A percentile compares a stretch with the other conserved stretches of the same genome.
These are phyloP conservation scores for Phalera bucephala DNA, from an alignment of 2,888 invertebrate genomes.

Conservation along the genomic window DNA sequence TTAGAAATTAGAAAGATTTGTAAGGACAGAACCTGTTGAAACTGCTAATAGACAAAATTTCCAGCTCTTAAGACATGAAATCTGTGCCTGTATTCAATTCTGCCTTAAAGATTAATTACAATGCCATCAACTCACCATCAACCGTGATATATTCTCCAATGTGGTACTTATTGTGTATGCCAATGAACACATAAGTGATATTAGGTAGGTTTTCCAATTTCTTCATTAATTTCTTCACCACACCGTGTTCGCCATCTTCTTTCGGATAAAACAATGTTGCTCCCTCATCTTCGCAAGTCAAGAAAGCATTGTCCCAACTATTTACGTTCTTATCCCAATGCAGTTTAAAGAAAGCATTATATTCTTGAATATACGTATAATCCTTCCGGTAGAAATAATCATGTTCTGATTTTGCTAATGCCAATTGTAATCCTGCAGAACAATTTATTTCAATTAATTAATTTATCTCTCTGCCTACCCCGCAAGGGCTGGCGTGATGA, in stretches of 20 bases:
- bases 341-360: not conserved
- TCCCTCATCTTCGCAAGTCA: not conserved
- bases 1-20: too few species aligned
- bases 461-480: too few species aligned
- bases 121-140: conserved; percentile 2
- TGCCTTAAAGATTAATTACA: too few species aligned
- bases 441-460: too few species aligned
- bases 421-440: not conserved
- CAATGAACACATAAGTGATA: not conserved
- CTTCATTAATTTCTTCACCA: not conserved
- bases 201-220: not conserved
- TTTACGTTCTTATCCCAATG: not conserved
- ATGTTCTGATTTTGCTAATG: not conserved
- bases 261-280: not conserved
- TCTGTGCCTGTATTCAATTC: too few species aligned
- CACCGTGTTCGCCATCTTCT: not conserved
- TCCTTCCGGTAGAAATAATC: not conserved
- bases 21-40: too few species aligned
- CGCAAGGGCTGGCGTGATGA: too few species aligned
- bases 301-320: not conserved
- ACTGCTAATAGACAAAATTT: too few species aligned
- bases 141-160: not conserved
- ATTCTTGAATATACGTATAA: not conserved
- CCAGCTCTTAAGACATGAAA: too few species aligned
- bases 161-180: not conserved